These are phyloP conservation scores for Periophthalmodon schlosseri DNA, from an alignment of 2,113 vertebrate species.

Conservation along the genomic window DNA sequence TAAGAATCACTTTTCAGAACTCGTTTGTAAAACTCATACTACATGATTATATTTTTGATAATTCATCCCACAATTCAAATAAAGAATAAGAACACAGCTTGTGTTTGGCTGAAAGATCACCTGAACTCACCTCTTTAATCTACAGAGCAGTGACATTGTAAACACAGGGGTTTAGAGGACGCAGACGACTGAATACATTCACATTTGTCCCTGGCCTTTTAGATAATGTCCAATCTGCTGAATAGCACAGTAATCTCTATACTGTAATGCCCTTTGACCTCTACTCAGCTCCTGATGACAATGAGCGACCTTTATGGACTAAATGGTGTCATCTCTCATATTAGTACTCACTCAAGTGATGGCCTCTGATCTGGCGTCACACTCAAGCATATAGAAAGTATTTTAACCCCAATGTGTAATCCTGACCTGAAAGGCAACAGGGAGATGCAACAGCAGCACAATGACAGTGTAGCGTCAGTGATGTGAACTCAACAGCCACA, in stretches of 20 bases:
- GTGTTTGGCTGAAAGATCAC: background rate
- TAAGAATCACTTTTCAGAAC: background rate
- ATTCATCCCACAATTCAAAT: too few species aligned
- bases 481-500: too few species aligned
- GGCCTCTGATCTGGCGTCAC: conserved; percentile 19
- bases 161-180: background rate
- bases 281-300: conserved; percentile 10
- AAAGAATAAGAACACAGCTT: background rate
- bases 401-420: conserved; percentile 14
- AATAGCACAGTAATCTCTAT: conserved; percentile 27
- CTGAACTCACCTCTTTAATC: background rate
- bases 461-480: background rate
- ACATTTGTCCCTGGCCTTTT: background rate
- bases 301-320: conserved; percentile 13
- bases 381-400: background rate
- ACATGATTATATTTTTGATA: background rate
- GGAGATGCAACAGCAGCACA: background rate
- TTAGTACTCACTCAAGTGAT: conserved; percentile 30
- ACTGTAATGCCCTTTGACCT: conserved; percentile 28
- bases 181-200: background rate
- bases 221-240: conserved; percentile 22
- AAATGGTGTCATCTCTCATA: conserved; percentile 36
- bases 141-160: background rate
- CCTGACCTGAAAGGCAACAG: background rate
- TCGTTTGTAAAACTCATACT: background rate